Conservation (phyloP, 2,888 invertebrate genomes). For the Philaethria dido region DNA sequence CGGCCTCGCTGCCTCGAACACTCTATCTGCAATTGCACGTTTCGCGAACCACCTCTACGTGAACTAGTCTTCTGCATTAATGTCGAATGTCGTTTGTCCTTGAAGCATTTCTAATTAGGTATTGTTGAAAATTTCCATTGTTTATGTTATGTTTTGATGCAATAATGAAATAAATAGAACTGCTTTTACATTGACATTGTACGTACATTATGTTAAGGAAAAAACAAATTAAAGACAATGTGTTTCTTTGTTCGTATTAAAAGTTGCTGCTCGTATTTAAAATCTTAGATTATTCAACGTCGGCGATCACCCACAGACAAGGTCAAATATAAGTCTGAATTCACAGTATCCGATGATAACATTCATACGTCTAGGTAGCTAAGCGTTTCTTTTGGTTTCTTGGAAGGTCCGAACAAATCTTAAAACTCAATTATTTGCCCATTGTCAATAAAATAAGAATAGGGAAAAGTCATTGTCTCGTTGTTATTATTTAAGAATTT, state of each 20-base stretch:
- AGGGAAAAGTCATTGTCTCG: conserved; percentile 19
- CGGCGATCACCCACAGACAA: conserved; percentile 38
- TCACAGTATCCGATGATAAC: conserved; percentile 40
- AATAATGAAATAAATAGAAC: background rate
- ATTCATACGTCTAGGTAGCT: conserved; percentile 32
- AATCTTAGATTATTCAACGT: conserved; percentile 27
- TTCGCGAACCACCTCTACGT: background rate
- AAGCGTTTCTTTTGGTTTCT: conserved; percentile 32
- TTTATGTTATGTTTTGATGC: background rate
- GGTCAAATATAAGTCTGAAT: conserved; percentile 37
- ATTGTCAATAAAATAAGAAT: conserved; percentile 29
- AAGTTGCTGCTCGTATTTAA: conserved; percentile 19
- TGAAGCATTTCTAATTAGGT: background rate
- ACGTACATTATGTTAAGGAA: background rate
- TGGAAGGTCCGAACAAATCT: conserved; percentile 39
- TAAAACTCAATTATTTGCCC: conserved; percentile 21
- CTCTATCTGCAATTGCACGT: conserved; percentile 38
- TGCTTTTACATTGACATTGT: too few species aligned
- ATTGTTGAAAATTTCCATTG: background rate
- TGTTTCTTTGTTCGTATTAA: conserved; percentile 15
- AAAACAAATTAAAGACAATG: background rate
- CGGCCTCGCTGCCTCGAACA: conserved; percentile 56
- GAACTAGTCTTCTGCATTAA: conserved; percentile 1
- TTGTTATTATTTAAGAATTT: conserved; percentile 17
- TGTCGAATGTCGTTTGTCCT: conserved; percentile 8